These are phyloP conservation scores for Drosophila willistoni DNA, from an alignment of 1,140 invertebrate genomes.

Conservation along the genomic window DNA sequence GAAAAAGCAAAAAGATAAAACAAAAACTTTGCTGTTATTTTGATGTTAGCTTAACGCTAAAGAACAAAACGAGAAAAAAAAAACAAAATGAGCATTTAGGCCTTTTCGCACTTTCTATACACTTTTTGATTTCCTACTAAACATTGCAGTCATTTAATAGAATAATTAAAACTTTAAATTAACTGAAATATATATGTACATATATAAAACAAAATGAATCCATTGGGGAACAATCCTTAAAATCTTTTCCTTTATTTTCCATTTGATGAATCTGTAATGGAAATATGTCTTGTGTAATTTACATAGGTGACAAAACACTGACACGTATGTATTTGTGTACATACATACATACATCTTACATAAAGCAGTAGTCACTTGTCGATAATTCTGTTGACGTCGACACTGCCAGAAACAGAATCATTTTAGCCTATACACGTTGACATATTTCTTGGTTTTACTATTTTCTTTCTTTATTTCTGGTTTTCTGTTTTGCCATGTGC, in stretches of 20 bases:
- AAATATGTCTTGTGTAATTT: no score
- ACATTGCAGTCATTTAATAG: no score
- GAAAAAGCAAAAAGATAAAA: conserved; percentile 8
- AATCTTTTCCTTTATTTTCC: not conserved
- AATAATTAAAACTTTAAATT: no score
- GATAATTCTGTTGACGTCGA: not conserved
- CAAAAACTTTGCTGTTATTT: conserved; percentile 11
- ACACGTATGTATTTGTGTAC: not conserved
- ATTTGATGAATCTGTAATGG: not conserved
- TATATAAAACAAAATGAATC: no score
- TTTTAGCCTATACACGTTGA: conserved; percentile 5
- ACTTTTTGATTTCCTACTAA: no score
- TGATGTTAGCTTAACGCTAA: not conserved
- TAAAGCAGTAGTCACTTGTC: not conserved
- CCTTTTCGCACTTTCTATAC: no score
- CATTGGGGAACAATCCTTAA: no score
- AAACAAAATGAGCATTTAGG: not conserved
- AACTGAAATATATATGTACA: no score
- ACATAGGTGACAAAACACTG: not conserved
- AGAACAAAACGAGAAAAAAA: not conserved
- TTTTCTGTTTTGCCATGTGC: not conserved
- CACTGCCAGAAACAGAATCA: conserved; percentile 6
- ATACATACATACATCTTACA: not conserved
- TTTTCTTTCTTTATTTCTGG: not conserved
- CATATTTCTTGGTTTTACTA: not conserved